These are phyloP conservation scores for Drosophila jambulina DNA, from an alignment of 1,140 invertebrate genomes.

Conservation along the genomic window DNA sequence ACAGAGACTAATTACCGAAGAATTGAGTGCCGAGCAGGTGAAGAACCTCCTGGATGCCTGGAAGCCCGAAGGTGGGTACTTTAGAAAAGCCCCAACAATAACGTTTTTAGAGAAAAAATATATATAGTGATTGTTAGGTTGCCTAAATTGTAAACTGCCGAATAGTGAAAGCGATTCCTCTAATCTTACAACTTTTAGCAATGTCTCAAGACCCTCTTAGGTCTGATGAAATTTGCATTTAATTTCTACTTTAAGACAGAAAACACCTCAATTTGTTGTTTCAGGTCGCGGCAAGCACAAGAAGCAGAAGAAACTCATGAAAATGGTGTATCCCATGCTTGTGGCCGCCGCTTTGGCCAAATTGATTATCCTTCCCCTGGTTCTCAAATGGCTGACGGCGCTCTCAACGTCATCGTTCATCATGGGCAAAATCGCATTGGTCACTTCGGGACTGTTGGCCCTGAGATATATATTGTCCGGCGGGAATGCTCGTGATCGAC, in stretches of 20 bases:
- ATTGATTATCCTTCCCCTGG: slow-evolving; percentile 87
- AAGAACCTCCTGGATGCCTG: slow-evolving; percentile 49
- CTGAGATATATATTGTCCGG: slow-evolving; percentile 67
- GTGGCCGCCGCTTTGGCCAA: slow-evolving; percentile 88
- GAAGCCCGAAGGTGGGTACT: slow-evolving; percentile 53
- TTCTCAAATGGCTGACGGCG: slow-evolving; percentile 88
- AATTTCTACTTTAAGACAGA: neutral
- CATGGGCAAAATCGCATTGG: slow-evolving; percentile 87
- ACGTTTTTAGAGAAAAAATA: neutral
- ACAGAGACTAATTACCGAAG: slow-evolving; percentile 38
- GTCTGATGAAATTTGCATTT: neutral
- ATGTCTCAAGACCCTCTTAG: neutral
- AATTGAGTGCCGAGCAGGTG: slow-evolving; percentile 40
- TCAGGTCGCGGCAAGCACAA: slow-evolving; percentile 72
- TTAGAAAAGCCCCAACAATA: too few species aligned
- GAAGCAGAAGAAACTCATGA: slow-evolving; percentile 70
- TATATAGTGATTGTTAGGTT: neutral
- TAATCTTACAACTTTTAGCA: neutral
- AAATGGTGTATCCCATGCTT: slow-evolving; percentile 86
- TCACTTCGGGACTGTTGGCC: slow-evolving; percentile 84
- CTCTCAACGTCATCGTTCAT: slow-evolving; percentile 87
- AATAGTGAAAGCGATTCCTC: neutral
- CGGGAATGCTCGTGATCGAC: slow-evolving; percentile 56
- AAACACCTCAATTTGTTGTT: neutral
- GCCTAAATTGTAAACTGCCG: neutral